Conservation (phyloP, 1,140 invertebrate species). For the Eufriesea mexicana region DNA sequence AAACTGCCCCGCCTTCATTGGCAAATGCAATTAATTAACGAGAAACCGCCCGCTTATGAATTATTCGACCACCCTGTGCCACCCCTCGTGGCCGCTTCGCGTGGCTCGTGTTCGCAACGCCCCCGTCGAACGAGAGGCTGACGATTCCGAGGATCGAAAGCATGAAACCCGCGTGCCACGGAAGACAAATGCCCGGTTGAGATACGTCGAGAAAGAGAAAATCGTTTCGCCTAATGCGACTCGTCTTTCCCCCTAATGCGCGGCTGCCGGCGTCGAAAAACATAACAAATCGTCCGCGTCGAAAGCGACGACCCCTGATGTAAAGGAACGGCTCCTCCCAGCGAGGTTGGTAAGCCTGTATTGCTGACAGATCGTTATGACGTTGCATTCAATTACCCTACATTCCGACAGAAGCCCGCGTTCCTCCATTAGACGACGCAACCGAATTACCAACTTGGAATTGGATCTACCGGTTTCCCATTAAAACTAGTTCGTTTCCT, state of each 20-base stretch:
- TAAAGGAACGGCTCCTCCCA: slow-evolving; percentile 19
- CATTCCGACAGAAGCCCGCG: neutral
- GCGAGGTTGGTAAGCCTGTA: slow-evolving; percentile 35
- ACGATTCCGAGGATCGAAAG: slow-evolving; percentile 22
- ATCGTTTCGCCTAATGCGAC: slow-evolving; percentile 37
- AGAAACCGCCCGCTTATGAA: slow-evolving; percentile 56
- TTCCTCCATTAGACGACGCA: neutral
- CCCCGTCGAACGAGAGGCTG: neutral
- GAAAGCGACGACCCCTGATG: slow-evolving; percentile 11
- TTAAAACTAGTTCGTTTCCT: neutral
- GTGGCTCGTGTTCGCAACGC: neutral
- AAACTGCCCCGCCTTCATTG: slow-evolving; percentile 61
- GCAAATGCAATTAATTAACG: slow-evolving; percentile 67
- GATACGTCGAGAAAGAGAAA: slow-evolving; percentile 54
- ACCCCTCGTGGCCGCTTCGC: neutral
- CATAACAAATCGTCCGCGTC: slow-evolving; percentile 66
- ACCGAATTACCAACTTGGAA: slow-evolving; percentile 12
- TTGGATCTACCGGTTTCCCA: neutral
- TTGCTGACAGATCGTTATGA: slow-evolving; percentile 30
- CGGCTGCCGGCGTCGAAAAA: slow-evolving; percentile 54
- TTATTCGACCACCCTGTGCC: slow-evolving; percentile 48
- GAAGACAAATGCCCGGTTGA: slow-evolving; percentile 65
- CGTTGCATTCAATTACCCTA: slow-evolving; percentile 24
- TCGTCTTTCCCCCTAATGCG: slow-evolving; percentile 16
- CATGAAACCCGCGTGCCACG: neutral